Evolutionary conservation across 2,888 invertebrate species (phyloP).

Genomic region (Helicoverpa assulta): DNA sequence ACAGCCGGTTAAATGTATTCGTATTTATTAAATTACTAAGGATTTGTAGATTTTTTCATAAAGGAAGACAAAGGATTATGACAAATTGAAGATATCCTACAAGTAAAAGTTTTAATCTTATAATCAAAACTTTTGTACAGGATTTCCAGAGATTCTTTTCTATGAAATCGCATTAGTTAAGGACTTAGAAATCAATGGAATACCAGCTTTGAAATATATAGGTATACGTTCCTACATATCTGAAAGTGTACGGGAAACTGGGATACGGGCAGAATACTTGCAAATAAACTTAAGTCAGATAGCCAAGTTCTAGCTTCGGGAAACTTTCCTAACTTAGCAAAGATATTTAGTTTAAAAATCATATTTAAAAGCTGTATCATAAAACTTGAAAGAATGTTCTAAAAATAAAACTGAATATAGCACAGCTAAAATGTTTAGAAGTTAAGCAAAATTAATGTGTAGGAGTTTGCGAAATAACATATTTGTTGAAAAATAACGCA

Average conservation of each 20-base stretch:
- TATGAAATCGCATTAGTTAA: conserved; percentile 6
- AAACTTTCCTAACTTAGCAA: conserved; percentile 34
- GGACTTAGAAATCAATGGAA: conserved; percentile 12
- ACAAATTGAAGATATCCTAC: no score
- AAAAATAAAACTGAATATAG: conserved; percentile 5
- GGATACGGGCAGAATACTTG: conserved; percentile 50
- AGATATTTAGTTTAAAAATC: conserved; percentile 51
- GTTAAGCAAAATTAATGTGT: not conserved
- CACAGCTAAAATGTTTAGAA: conserved; percentile 3
- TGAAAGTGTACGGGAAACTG: conserved; percentile 48
- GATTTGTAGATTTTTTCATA: no score
- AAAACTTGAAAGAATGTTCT: conserved; percentile 27
- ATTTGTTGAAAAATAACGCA: conserved; percentile 8
- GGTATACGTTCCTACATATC: conserved; percentile 16
- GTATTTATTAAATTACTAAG: no score
- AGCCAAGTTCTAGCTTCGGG: conserved; percentile 31
- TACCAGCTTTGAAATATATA: conserved; percentile 30
- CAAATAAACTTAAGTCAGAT: conserved; percentile 48
- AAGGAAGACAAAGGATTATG: no score
- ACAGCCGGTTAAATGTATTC: no score
- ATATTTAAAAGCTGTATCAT: conserved; percentile 39
- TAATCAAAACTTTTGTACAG: no score
- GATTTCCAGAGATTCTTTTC: no score
- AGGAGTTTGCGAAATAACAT: conserved; percentile 15
- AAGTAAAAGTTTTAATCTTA: no score